Base-by-base conservation (phyloP, 2,797 vertebrate genomes). In the Cephalopachus bancanus region DNA sequence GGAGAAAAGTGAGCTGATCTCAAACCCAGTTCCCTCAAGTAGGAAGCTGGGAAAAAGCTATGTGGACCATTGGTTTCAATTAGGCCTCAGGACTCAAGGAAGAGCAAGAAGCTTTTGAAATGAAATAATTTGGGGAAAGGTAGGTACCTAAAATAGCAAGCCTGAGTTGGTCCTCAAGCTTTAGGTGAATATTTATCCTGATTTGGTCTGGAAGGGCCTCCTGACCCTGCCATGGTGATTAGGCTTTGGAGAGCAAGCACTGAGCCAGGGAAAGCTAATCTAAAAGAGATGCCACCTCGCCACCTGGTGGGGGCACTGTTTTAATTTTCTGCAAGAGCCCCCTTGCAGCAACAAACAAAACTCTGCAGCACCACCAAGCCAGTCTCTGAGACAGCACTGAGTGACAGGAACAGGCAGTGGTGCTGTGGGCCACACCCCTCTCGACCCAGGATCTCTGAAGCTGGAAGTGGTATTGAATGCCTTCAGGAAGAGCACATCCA, bases 401-500 rank as follows among this genome's bases (percentile, higher is more conserved):
- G 5, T 7, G 7, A n/a, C 17, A 65, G 24, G 5, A 37, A 69
- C 26, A 24, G 67, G 14, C 24, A 20, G 30, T 24, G 30, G 57
- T 24, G 5, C 51, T 37, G 1, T 5, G 0, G 22, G 3, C 4
- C 20, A 7, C 1, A 9, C 20, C 17, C 2, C 7, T 49, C 5
- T 80, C n/a, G 22, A 6, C 2, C 57, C 24, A 28, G 28, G 22
- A 24, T 19, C 15, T 60, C 37, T 11, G 1, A 49, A 57, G 37
- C 75, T 71, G 55, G 51, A 74, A 62, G 33, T 3, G 57, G 20
- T 9, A 55, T 12, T 30, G 26, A 83, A 49, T 0, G 1, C 37
- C 53, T 71, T 89, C 53, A 83, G 51, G 67, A 44, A 2, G 19
- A 92, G 19, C 20, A 3, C 64, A 33, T 11, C 10, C 14, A 49